Base-by-base conservation (phyloP, 2,888 invertebrate species). In the Branchellion lobata region DNA sequence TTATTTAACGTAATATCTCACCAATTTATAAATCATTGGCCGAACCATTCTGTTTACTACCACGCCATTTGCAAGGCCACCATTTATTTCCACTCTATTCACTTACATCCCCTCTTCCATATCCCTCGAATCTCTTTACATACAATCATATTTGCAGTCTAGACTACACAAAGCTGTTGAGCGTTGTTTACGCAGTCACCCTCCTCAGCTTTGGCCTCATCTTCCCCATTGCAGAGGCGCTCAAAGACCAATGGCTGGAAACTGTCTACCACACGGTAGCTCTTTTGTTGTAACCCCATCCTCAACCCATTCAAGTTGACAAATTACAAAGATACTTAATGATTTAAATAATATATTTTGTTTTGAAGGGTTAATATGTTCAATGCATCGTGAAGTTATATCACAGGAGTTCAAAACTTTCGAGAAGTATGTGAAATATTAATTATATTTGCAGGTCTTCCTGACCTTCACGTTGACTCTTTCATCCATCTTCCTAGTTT, bases 161-260 rank as follows among this genome's bases (percentile, higher is more conserved):
- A 8, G 76, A 80, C 8, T 36, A 76, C 53, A 33, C 65, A 21
- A 73, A 65, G n/a, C 29, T 51, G 18, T n/a, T 81, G 18, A 74
- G 79, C 24, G 34, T 69, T 14, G 57, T 81, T 8, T 81, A 81
- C 61, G 79, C 77, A 24, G 27, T 80, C 24, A 36, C 76, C 11
- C 51, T 79, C 24, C 40, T 68, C 33, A 68, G 81, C 29, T 29
- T 80, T 40, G 81, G 81, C 36, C 31, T 81, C 72, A 36, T 81
- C 47, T 77, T 81, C 68, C 81, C 81, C 2, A 73, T 80, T 21
- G 31, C 80, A 3, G 81, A 81, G 31, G 81, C 81, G 18, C 77
- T 81, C 31, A 74, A 76, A 24, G 61, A 81, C 36, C 51, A 75
- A 29, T 81, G 81, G 81, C 78, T 80, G 5, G 71, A 79, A 31